Percentiles rank a stretch among this genome's conserved stretches.
Evolutionary conservation across 2,797 vertebrate genomes (phyloP).

Genomic region (Sebastes goodei): DNA sequence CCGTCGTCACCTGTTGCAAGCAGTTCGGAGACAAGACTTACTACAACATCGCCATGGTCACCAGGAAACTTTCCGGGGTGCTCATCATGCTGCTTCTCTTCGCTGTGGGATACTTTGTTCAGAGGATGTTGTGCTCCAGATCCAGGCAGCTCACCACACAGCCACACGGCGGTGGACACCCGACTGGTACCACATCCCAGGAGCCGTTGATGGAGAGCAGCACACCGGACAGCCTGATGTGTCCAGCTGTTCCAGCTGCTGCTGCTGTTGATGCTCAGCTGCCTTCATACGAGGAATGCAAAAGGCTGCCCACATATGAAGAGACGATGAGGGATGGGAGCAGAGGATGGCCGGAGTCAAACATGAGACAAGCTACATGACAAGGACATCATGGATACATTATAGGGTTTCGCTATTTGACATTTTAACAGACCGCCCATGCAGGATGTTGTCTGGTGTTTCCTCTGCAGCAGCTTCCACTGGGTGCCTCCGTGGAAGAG

Average conservation of each 20-base stretch:
- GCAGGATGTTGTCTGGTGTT: neutral
- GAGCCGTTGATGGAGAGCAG: constrained; percentile 67
- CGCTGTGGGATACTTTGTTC: constrained; percentile 88
- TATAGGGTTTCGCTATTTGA: neutral
- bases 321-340: constrained; percentile 55
- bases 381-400: neutral
- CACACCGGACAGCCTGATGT: constrained; percentile 3
- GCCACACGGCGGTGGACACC: constrained; percentile 36
- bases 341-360: neutral
- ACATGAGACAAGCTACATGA: constrained; percentile 18
- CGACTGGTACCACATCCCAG: constrained; percentile 53
- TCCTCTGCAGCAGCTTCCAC: neutral
- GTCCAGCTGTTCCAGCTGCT: neutral
- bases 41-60: constrained; percentile 88
- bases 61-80: constrained; percentile 89
- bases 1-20: constrained; percentile 78
- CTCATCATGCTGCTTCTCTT: constrained; percentile 89
- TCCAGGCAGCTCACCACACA: constrained; percentile 50
- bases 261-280: constrained; percentile 20
- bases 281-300: constrained; percentile 74
- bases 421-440: neutral
- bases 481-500: neutral
- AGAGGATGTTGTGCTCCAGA: constrained; percentile 67
- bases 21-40: constrained; percentile 79
- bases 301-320: constrained; percentile 76